Percentiles rank a stretch among this genome's conserved stretches.
Evolutionary conservation across 1,140 invertebrate species (phyloP).

Genomic region (Drosophila jambulina): DNA sequence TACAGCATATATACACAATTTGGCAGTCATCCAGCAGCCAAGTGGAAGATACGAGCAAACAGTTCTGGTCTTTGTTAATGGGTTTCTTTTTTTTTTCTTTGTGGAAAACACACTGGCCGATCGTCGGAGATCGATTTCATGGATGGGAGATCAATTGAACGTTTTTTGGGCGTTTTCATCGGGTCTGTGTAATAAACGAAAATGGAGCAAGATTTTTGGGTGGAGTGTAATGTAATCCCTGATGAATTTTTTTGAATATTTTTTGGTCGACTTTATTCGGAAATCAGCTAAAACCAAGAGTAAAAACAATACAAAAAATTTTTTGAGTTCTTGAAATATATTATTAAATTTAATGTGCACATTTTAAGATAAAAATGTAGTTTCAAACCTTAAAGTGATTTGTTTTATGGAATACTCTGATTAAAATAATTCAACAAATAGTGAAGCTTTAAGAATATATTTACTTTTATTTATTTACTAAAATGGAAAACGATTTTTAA

Average conservation of each 20-base stretch:
- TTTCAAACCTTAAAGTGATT: background rate
- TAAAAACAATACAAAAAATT: no score
- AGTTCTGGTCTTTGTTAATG: slow-evolving; percentile 44
- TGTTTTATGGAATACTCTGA: background rate
- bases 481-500: no score
- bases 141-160: slow-evolving; percentile 34
- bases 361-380: no score
- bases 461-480: no score
- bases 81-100: slow-evolving; percentile 1
- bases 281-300: no score
- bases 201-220: background rate
- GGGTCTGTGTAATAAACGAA: slow-evolving; percentile 5
- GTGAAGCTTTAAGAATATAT: no score
- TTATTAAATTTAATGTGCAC: no score
- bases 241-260: background rate
- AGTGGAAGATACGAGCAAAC: slow-evolving; percentile 25
- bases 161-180: slow-evolving; percentile 14
- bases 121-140: slow-evolving; percentile 54
- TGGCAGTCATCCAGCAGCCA: slow-evolving; percentile 57
- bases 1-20: slow-evolving; percentile 32
- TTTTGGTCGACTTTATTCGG: no score
- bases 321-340: no score
- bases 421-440: background rate
- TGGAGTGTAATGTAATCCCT: slow-evolving; percentile 1
- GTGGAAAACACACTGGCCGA: slow-evolving; percentile 17